phyloP scores from a whole-genome alignment of 1,140 invertebrate species.

The Saccostrea echinata region DNA sequence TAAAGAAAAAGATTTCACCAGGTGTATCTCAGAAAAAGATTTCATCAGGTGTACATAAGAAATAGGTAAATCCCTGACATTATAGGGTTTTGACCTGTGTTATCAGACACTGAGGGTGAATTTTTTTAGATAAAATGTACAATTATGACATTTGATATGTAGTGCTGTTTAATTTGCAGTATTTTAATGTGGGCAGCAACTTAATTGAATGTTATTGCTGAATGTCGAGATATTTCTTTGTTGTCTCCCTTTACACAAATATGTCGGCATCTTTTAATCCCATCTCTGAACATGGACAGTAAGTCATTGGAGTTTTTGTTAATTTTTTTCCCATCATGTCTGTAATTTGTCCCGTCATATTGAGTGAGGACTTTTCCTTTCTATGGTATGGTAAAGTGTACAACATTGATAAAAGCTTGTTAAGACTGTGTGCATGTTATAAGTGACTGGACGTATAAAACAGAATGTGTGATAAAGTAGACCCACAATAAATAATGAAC shows the following conservation, averaged over 20 bases:
- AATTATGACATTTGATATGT: background rate
- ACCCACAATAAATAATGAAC: slow-evolving; percentile 9
- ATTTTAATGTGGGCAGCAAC: slow-evolving; percentile 23
- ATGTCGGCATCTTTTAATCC: background rate
- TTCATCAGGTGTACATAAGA: no score
- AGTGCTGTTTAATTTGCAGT: background rate
- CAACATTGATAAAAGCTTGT: background rate
- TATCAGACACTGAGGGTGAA: background rate
- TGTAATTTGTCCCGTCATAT: background rate
- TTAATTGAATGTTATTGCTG: background rate
- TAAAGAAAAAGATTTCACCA: background rate
- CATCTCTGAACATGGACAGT: background rate
- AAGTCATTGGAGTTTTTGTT: background rate
- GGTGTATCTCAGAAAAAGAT: no score
- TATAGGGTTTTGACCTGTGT: background rate
- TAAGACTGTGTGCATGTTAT: background rate
- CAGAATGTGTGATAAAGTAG: background rate
- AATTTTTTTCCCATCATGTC: background rate
- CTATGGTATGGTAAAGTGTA: background rate
- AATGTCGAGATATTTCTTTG: no score
- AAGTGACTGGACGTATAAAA: background rate
- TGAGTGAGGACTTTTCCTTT: no score
- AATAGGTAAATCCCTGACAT: background rate
- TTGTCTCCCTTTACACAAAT: background rate
- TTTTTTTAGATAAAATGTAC: background rate